These are phyloP conservation scores for Tenualosa thibaudeaui DNA, from an alignment of 2,797 vertebrate genomes.

Conservation along the genomic window DNA sequence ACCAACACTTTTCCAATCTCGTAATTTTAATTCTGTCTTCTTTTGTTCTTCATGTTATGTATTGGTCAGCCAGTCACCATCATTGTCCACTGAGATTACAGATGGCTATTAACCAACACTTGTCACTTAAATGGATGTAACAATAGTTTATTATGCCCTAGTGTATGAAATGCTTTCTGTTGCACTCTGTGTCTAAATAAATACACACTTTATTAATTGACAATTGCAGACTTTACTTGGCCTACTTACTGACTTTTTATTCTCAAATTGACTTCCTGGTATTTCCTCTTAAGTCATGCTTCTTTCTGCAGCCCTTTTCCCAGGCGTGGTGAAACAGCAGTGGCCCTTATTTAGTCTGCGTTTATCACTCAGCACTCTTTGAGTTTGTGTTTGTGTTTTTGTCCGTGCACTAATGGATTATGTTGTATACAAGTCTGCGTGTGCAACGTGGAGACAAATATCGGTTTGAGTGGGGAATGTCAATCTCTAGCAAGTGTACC, in stretches of 20 bases:
- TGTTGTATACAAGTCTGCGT: neutral
- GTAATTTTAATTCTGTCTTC: constrained; percentile 19
- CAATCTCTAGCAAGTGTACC: neutral
- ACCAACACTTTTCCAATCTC: neutral
- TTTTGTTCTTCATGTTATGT: constrained; percentile 5
- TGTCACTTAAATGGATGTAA: too few species aligned
- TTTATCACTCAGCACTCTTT: neutral
- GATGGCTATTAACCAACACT: too few species aligned
- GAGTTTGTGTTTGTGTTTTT: neutral
- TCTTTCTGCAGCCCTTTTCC: neutral
- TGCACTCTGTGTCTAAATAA: too few species aligned
- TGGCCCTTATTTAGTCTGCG: neutral
- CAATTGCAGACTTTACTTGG: too few species aligned
- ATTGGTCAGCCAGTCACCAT: too few species aligned
- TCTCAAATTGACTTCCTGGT: too few species aligned
- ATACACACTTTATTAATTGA: too few species aligned
- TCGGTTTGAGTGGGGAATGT: neutral
- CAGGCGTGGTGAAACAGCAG: neutral
- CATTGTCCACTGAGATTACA: too few species aligned
- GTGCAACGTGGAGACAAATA: neutral
- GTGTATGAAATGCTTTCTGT: too few species aligned
- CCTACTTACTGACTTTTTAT: too few species aligned
- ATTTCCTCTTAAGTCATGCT: neutral
- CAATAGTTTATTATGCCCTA: too few species aligned
- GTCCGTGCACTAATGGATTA: neutral